A percentile compares a stretch with the other conserved stretches of the same genome.
Evolutionary conservation across 2,113 vertebrate species (phyloP).

Genomic region (Rhombomys opimus): DNA sequence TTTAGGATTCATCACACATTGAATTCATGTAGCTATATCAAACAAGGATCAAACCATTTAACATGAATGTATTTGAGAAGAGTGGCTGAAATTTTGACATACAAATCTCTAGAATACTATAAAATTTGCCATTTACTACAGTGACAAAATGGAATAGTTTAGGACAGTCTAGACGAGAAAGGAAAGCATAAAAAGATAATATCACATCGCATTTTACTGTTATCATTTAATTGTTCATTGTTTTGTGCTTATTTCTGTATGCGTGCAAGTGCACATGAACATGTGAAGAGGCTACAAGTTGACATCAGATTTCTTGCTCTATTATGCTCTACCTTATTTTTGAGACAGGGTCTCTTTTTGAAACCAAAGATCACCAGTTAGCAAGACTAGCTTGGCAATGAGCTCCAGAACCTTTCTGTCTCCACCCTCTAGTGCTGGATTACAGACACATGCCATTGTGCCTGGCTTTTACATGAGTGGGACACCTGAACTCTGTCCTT

Average conservation of each 20-base stretch:
- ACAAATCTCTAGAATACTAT: neutral
- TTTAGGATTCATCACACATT: neutral
- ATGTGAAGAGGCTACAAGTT: neutral
- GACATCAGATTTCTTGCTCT: neutral
- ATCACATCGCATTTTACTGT: neutral
- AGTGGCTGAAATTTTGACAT: neutral
- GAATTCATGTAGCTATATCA: neutral
- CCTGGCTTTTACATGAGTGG: neutral
- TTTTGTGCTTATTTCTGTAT: neutral
- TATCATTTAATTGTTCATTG: neutral
- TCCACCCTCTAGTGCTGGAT: neutral
- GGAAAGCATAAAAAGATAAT: neutral
- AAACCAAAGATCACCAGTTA: neutral
- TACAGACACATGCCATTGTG: neutral
- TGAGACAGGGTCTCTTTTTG: neutral
- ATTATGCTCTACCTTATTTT: neutral
- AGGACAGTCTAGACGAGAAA: neutral
- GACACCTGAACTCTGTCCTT: neutral
- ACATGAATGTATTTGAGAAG: neutral
- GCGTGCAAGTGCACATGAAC: too few relatives aligned
- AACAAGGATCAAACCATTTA: neutral
- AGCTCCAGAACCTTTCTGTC: neutral
- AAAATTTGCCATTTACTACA: conserved; percentile 16
- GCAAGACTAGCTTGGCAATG: neutral
- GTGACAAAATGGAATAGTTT: neutral